Evolutionary conservation across 2,113 vertebrate genomes (phyloP).

Genomic region (Glareola pratincola): DNA sequence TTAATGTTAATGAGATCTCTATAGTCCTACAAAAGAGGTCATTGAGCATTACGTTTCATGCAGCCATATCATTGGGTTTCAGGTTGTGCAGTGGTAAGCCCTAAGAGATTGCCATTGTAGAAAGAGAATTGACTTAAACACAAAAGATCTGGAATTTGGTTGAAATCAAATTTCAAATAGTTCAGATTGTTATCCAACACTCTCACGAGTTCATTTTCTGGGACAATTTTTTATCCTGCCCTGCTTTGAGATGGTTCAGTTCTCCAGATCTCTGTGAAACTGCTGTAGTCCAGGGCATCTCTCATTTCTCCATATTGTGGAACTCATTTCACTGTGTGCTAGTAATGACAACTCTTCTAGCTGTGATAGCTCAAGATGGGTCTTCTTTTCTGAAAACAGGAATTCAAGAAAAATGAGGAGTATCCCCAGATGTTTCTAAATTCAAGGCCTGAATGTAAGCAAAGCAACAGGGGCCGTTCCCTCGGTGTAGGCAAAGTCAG

Average conservation of each 20-base stretch:
- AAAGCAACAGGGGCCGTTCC: not conserved
- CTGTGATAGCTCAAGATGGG: not conserved
- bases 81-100: constrained; percentile 33
- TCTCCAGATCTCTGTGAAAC: not conserved
- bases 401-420: not conserved
- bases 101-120: constrained; percentile 32
- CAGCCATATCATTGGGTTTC: constrained; percentile 44
- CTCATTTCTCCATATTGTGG: not conserved
- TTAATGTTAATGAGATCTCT: constrained; percentile 67
- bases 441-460: not conserved
- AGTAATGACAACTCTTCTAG: not conserved
- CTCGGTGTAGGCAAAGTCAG: not conserved
- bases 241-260: not conserved
- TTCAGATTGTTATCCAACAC: not conserved
- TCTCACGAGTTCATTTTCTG: not conserved
- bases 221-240: not conserved
- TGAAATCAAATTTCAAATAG: constrained; percentile 20
- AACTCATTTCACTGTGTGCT: not conserved
- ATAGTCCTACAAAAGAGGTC: constrained; percentile 61
- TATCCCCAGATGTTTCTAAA: not conserved
- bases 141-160: constrained; percentile 20
- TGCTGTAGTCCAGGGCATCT: not conserved
- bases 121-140: constrained; percentile 20
- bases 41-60: constrained; percentile 36
- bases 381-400: not conserved